Conservation (phyloP, 2,888 invertebrate genomes). For the Conomelus anceps region DNA sequence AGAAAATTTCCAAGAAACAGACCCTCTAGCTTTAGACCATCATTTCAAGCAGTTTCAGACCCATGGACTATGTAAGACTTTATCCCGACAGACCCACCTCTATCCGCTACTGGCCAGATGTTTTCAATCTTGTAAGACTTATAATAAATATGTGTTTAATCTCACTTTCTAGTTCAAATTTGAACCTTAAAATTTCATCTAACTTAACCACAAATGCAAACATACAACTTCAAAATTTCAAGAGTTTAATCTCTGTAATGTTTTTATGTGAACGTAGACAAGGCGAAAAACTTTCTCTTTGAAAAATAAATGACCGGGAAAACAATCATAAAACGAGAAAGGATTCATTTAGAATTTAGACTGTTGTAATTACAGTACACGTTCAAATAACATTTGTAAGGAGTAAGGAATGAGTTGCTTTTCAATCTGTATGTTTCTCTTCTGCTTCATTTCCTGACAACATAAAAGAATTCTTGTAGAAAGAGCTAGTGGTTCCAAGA, state of each 20-base stretch:
- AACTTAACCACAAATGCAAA: too few relatives aligned
- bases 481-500: not conserved
- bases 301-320: not conserved
- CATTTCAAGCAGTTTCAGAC: too few relatives aligned
- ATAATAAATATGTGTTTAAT: too few relatives aligned
- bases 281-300: not conserved
- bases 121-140: too few relatives aligned
- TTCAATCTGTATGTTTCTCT: not conserved
- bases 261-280: not conserved
- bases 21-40: too few relatives aligned
- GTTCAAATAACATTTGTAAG: not conserved
- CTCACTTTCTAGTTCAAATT: too few relatives aligned
- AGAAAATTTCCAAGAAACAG: too few relatives aligned
- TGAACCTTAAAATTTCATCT: too few relatives aligned
- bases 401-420: not conserved
- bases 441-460: not conserved
- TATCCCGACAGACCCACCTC: too few relatives aligned
- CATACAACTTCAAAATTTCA: too few relatives aligned
- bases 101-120: too few relatives aligned
- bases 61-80: too few relatives aligned
- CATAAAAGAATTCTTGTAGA: not conserved
- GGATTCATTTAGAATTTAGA: not conserved
- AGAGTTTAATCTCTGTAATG: not conserved
- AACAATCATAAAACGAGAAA: not conserved
- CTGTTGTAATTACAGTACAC: not conserved